Evolutionary conservation across 37 sponge, comb jelly and placozoan species (phyloP).

Genomic region (Halisarca cf. caerulea): DNA sequence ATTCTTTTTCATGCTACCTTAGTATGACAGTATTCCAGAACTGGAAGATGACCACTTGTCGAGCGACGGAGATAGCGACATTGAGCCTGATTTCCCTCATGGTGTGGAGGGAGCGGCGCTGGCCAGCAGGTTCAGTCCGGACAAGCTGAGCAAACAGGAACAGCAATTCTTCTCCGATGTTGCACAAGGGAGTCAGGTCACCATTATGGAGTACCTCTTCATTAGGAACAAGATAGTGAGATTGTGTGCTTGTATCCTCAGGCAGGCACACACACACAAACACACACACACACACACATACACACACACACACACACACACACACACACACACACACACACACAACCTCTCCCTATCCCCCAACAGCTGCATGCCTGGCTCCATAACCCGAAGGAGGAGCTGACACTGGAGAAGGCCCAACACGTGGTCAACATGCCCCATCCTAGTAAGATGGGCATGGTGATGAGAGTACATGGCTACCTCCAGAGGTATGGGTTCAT

Average conservation of each 20-base stretch:
- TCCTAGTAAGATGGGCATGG: slow-evolving; percentile 52
- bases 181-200: slow-evolving; percentile 61
- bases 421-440: slow-evolving; percentile 68
- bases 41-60: slow-evolving; percentile 80
- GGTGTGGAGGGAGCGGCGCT: slow-evolving; percentile 93
- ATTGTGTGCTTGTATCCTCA: too few relatives aligned
- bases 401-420: slow-evolving; percentile 84
- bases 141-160: slow-evolving; percentile 88
- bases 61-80: slow-evolving; percentile 78
- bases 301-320: slow-evolving; percentile 2
- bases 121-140: slow-evolving; percentile 85
- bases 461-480: slow-evolving; percentile 84
- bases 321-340: not conserved
- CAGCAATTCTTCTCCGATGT: slow-evolving; percentile 83
- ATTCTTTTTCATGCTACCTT: not conserved
- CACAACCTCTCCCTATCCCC: not conserved
- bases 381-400: slow-evolving; percentile 74
- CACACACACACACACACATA: slow-evolving; percentile 1
- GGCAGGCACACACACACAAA: too few relatives aligned
- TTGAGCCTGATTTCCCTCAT: slow-evolving; percentile 70
- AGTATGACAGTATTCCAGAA: slow-evolving; percentile 45
- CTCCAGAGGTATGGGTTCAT: slow-evolving; percentile 92
- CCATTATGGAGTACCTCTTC: slow-evolving; percentile 81
- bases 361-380: slow-evolving; percentile 79
- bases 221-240: slow-evolving; percentile 88